Evolutionary conservation across 2,888 invertebrate species (phyloP).

Genomic region (Brachyptera risi): DNA sequence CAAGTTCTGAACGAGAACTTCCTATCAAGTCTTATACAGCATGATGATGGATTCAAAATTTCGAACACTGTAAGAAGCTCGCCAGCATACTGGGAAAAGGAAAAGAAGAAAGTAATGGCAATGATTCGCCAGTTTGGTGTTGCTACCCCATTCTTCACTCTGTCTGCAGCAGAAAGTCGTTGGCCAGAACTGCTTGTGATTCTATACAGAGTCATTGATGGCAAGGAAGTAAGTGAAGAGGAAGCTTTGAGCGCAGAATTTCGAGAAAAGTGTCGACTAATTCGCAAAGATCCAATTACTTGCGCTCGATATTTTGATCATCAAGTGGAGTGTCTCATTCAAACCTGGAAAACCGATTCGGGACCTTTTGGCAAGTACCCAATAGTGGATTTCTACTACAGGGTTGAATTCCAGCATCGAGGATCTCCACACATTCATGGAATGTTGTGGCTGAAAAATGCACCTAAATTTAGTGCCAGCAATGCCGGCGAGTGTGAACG

Average conservation of each 20-base stretch:
- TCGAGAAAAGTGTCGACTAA: background rate
- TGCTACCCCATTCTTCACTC: slow-evolving; percentile 18
- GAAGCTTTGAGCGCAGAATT: background rate
- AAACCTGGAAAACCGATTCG: background rate
- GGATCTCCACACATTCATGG: slow-evolving; percentile 5
- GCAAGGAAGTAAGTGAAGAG: background rate
- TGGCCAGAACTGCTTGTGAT: slow-evolving; percentile 31
- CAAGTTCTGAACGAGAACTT: too few relatives aligned
- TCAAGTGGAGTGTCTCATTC: background rate
- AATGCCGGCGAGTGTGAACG: slow-evolving; percentile 21
- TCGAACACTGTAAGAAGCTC: slow-evolving; percentile 30
- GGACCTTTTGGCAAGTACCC: background rate
- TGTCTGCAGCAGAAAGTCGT: slow-evolving; percentile 29
- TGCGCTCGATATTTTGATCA: slow-evolving; percentile 7
- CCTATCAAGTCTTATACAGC: too few relatives aligned
- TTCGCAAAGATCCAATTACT: slow-evolving; percentile 6
- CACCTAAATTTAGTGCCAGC: background rate
- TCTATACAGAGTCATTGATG: slow-evolving; percentile 20
- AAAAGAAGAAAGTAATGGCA: slow-evolving; percentile 25
- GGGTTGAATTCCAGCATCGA: slow-evolving; percentile 12
- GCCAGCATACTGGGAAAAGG: slow-evolving; percentile 24
- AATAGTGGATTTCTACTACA: background rate
- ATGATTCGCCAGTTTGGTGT: slow-evolving; percentile 30
- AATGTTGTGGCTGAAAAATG: background rate
- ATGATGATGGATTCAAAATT: slow-evolving; percentile 32